Evolutionary conservation across 2,888 invertebrate species (phyloP), one percentile per base, ranked within the genome.

Genomic region (Leucoma salicis): DNA sequence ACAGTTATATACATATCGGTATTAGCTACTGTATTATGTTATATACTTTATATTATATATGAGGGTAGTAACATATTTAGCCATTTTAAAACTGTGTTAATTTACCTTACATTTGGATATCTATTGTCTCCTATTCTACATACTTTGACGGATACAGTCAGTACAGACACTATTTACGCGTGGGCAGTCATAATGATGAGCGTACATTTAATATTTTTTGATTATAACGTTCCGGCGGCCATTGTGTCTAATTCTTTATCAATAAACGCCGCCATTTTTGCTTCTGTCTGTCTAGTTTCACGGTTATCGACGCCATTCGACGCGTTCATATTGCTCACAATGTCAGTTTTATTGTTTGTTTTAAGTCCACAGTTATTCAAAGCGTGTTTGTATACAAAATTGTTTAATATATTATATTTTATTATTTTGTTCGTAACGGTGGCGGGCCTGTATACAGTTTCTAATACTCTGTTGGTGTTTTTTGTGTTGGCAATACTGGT

Each of bases 81-180:
- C 57, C 95, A 97, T 71, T 75, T 95, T 0, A 93, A 95, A 76
- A 97, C 95, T 0, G 92, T 95, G 0, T 69, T 95, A 24, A 94
- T 96, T 6, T 97, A 97, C 66, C 74, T 97, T 1, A 92, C 95
- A 0, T 95, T 98, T 70, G 97, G 97, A 1, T 97, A 96, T 68
- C 91, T 97, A 39, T 90, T 98, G 45, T 97, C 98, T 0, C 99
- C 99, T 0, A 92, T 99, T 12, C 82, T 98, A 21, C 96, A 98
- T 75, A 99, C 98, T 0, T 89, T 99, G 35, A 99, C 99, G 0
- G 97, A 97, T 73, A 97, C 98, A 0, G 96, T 99, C 1, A 98
- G 98, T 70, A 99, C 99, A 0, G 99, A 99, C 72, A 98, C 99
- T 0, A 98, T 99, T 69, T 98, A 97, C 70, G 96, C 97, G 1